Conservation (phyloP, 1,140 invertebrate species). For the Xylocopa sonorina region DNA sequence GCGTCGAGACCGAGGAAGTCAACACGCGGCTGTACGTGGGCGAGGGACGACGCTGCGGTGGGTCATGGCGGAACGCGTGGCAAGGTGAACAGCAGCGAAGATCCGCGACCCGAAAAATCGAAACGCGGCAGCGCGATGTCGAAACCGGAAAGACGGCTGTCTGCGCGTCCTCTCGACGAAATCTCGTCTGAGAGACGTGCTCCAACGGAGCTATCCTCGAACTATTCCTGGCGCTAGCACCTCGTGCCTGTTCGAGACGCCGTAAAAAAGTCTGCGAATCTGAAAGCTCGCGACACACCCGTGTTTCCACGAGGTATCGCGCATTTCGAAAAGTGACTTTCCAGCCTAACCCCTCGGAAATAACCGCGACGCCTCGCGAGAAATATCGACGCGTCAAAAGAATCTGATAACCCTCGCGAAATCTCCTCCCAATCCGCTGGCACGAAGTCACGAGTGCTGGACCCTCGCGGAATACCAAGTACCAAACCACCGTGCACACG, state of each 20-base stretch:
- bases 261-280: too few species aligned
- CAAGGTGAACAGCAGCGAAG: neutral
- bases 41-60: constrained; percentile 23
- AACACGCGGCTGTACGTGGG: constrained; percentile 41
- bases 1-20: constrained; percentile 54
- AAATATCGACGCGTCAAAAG: too few species aligned
- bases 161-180: neutral
- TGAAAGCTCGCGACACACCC: too few species aligned
- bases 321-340: too few species aligned
- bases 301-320: too few species aligned
- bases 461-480: neutral
- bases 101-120: constrained; percentile 14
- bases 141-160: neutral
- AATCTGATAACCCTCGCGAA: too few species aligned
- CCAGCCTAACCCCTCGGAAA: too few species aligned
- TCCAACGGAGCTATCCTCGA: neutral
- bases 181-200: neutral
- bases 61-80: neutral
- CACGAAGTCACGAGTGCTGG: neutral
- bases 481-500: neutral
- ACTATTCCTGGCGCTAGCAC: neutral
- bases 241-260: too few species aligned
- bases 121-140: neutral
- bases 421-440: neutral
- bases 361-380: too few species aligned